A percentile compares a stretch with the other conserved stretches of the same genome.
Conservation (phyloP, 1,140 invertebrate genomes). For the Belonocnema kinseyi region DNA sequence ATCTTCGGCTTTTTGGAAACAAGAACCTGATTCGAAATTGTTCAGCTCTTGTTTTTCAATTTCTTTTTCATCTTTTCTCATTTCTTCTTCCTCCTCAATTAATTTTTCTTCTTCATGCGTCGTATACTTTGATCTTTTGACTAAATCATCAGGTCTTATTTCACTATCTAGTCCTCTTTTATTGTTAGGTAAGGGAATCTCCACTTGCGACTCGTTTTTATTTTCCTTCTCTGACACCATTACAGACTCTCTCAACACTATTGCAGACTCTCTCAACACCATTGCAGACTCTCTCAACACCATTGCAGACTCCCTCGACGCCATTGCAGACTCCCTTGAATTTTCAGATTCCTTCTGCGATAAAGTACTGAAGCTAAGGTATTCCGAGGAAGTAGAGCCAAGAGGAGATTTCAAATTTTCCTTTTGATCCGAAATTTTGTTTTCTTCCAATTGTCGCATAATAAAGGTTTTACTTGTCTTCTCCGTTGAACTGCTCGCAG, state of each 20-base stretch:
- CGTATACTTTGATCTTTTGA: neutral
- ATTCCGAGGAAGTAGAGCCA: neutral
- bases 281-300: too few species aligned
- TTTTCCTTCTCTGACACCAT: neutral
- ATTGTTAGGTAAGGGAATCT: neutral
- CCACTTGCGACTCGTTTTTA: neutral
- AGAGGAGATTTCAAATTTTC: neutral
- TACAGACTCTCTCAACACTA: neutral
- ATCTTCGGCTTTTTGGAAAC: neutral
- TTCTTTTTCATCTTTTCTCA: neutral
- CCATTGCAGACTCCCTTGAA: neutral
- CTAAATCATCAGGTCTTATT: slow-evolving; percentile 23
- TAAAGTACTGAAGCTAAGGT: neutral
- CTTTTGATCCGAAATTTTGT: neutral
- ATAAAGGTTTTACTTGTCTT: slow-evolving; percentile 41
- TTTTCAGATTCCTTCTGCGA: neutral
- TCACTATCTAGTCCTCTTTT: slow-evolving; percentile 36
- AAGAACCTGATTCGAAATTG: neutral
- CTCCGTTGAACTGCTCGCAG: slow-evolving; percentile 45
- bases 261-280: neutral
- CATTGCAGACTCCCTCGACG: neutral
- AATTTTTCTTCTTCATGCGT: neutral
- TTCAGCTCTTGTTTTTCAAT: too few species aligned
- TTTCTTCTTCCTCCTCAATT: neutral
- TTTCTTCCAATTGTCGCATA: neutral